Evolutionary conservation across 1,140 invertebrate species (phyloP).

Genomic region (Orchestia grillus): DNA sequence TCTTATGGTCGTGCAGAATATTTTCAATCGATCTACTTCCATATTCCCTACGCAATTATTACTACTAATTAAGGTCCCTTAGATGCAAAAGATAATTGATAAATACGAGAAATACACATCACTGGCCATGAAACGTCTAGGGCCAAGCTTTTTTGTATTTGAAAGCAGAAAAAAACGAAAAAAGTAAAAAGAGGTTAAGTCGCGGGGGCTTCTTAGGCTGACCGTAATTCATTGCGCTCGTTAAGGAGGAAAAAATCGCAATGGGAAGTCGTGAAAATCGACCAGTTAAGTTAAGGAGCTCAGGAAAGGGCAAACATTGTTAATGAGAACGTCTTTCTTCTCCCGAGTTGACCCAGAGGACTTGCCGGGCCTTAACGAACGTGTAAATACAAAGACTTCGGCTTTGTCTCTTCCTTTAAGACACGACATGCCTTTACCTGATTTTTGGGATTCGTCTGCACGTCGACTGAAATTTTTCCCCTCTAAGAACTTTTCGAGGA

Average conservation of each 20-base stretch:
- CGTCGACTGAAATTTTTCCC: background rate
- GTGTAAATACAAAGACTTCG: slow-evolving; percentile 21
- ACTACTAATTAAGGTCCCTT: background rate
- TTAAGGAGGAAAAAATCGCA: background rate
- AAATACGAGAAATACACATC: background rate
- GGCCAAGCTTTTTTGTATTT: background rate
- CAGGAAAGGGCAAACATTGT: background rate
- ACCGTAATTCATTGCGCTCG: slow-evolving; percentile 30
- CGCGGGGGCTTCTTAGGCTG: background rate
- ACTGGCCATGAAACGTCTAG: background rate
- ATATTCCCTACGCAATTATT: background rate
- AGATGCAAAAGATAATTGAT: background rate
- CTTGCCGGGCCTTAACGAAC: slow-evolving; percentile 9
- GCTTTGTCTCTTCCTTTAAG: background rate
- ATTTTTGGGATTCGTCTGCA: background rate
- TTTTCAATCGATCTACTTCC: background rate
- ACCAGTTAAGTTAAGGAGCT: slow-evolving; percentile 17
- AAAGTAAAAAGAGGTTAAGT: background rate
- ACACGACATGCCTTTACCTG: background rate
- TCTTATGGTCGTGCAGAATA: background rate
- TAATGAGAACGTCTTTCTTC: slow-evolving; percentile 49
- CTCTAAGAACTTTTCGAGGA: background rate
- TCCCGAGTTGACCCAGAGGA: background rate
- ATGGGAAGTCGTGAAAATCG: slow-evolving; percentile 20
- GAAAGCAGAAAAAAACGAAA: background rate